Percentiles rank a stretch among this genome's conserved stretches.
Conservation (phyloP, 2,888 invertebrate genomes). For the Aphodius sticticus region DNA sequence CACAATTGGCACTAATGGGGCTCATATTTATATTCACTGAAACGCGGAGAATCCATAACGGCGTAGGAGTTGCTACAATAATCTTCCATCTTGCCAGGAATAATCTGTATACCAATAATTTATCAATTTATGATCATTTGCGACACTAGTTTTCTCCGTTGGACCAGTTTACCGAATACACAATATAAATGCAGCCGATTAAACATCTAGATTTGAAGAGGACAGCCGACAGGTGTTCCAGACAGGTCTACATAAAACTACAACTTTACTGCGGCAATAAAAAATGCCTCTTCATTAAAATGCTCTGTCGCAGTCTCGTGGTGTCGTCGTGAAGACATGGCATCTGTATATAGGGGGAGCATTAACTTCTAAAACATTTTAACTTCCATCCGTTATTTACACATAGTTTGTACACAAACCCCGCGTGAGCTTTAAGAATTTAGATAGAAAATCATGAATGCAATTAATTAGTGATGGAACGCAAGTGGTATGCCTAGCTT, state of each 20-base stretch:
- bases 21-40: background rate
- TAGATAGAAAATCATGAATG: background rate
- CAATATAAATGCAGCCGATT: constrained; percentile 13
- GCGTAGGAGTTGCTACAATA: background rate
- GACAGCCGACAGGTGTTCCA: constrained; percentile 29
- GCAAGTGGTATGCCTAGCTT: background rate
- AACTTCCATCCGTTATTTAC: background rate
- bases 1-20: background rate
- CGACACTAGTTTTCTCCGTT: background rate
- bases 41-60: background rate
- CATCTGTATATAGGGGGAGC: background rate
- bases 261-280: constrained; percentile 32
- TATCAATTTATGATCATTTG: background rate
- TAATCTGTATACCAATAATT: background rate
- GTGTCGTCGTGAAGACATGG: background rate
- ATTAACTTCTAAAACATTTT: background rate
- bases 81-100: background rate
- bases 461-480: background rate
- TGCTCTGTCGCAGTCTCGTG: constrained; percentile 10
- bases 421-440: background rate
- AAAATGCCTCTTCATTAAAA: constrained; percentile 36
- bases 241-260: constrained; percentile 36
- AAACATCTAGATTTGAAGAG: constrained; percentile 18
- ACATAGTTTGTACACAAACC: background rate
- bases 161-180: too few relatives aligned